Evolutionary conservation across 2,797 vertebrate genomes (phyloP), one percentile per base, ranked within the genome.

Genomic region (Pygocentrus nattereri): DNA sequence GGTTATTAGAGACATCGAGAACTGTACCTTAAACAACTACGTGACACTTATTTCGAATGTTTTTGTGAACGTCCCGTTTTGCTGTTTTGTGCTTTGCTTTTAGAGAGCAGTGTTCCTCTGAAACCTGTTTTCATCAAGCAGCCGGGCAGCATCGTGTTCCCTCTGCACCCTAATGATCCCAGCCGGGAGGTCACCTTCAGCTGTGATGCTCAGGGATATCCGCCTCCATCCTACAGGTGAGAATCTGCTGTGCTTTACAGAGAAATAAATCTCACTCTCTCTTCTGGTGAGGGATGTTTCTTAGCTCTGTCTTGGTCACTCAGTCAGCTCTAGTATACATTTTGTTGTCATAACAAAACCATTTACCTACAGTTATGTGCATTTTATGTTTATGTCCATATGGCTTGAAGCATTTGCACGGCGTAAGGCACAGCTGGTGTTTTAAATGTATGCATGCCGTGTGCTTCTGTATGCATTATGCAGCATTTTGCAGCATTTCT

Each of bases 171-270:
- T 0, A 90, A 90, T 0, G 96, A 98, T 86, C 92, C 87, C 62
- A 96, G 94, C 84, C 95, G 95, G 83, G 96, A 96, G 87, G 96
- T 98, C 86, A 96, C 96, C 88, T 95, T 98, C 87, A 97, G 88
- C 89, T 99, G 97, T 0, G 96, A 98, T 89, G 97, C 95, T 18
- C 94, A 95, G 87, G 97, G 97, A 87, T 95, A 97, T 79, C 97
- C 97, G 27, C 90, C 92, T 2, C 97, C 96, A 41, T 94, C 93
- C 50, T 94, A 97, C 90, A 96, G 97, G 97, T 98, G 90, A 93
- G 79, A 76, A 31, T 69, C 71, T 64, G 30, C 71, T 76, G 47
- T 21, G 30, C 84, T n/a, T 27, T 61, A 44, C 47, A 2, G 11
- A 23, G n/a, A 25, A 75, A 21, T 19, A 62, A 18, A 62, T 64